Evolutionary conservation across 2,113 vertebrate genomes (phyloP).

Genomic region (Pao palembangensis): DNA sequence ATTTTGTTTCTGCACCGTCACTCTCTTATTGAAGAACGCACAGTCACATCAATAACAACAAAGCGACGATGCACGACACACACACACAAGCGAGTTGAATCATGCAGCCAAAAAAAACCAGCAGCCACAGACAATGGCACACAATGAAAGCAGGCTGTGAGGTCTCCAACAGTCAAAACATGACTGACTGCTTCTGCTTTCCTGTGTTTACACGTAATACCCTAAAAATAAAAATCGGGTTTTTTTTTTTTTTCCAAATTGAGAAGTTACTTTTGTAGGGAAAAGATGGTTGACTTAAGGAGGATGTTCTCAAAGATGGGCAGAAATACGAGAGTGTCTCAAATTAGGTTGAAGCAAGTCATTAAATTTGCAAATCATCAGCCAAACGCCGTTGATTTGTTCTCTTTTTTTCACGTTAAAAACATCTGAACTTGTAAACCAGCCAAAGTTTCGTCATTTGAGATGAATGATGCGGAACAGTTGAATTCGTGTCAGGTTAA

Average conservation of each 20-base stretch:
- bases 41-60: constrained; percentile 7
- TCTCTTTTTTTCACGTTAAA: neutral
- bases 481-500: neutral
- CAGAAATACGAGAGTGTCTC: too few species aligned
- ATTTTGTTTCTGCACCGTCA: constrained; percentile 42
- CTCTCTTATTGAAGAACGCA: constrained; percentile 17
- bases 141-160: constrained; percentile 23
- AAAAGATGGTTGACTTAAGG: too few species aligned
- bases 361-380: too few species aligned
- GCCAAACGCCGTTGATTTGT: neutral
- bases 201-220: neutral
- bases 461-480: neutral
- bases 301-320: too few species aligned
- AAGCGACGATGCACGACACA: constrained; percentile 32
- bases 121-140: constrained; percentile 14
- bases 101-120: constrained; percentile 42
- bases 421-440: too few species aligned
- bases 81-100: constrained; percentile 25
- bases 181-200: neutral
- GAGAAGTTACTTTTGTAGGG: too few species aligned
- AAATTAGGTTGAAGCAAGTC: too few species aligned
- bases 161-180: neutral
- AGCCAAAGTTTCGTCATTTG: neutral
- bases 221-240: neutral
- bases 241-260: neutral